phyloP scores from a whole-genome alignment of 2,797 vertebrate species.

The Trachops cirrhosus region DNA sequence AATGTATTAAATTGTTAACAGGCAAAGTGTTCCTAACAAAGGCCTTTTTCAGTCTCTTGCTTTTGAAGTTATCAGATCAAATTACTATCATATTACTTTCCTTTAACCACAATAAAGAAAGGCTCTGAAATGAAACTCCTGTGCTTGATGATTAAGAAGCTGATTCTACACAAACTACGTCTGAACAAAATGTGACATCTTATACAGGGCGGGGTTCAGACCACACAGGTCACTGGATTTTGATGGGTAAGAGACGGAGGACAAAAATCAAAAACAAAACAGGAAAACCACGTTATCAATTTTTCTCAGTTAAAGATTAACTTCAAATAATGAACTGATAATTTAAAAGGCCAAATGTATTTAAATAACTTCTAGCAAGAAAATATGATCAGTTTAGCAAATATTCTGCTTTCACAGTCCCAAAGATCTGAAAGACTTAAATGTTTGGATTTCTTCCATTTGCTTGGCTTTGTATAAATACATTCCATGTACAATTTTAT shows the following conservation, averaged over 20 bases:
- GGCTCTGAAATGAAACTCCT: not conserved
- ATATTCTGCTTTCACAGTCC: not conserved
- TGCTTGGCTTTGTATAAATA: not conserved
- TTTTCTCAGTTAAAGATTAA: conserved; percentile 12
- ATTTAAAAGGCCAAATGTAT: not conserved
- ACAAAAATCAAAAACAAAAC: not conserved
- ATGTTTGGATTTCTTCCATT: not conserved
- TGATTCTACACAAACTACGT: not conserved
- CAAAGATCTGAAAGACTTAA: not conserved
- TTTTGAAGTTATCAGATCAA: not conserved
- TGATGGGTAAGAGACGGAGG: no score
- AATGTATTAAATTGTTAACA: not conserved
- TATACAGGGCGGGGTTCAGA: not conserved
- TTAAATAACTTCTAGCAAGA: not conserved
- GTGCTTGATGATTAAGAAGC: not conserved
- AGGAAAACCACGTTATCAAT: not conserved
- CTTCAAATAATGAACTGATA: not conserved
- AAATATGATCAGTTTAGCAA: not conserved
- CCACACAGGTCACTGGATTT: not conserved
- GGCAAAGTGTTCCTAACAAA: not conserved
- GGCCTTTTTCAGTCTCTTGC: not conserved
- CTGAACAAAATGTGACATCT: not conserved
- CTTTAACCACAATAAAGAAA: not conserved
- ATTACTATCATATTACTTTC: not conserved
- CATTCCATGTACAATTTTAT: not conserved